Evolutionary conservation across 2,888 invertebrate genomes (phyloP).

Genomic region (Acholoe squamosa): DNA sequence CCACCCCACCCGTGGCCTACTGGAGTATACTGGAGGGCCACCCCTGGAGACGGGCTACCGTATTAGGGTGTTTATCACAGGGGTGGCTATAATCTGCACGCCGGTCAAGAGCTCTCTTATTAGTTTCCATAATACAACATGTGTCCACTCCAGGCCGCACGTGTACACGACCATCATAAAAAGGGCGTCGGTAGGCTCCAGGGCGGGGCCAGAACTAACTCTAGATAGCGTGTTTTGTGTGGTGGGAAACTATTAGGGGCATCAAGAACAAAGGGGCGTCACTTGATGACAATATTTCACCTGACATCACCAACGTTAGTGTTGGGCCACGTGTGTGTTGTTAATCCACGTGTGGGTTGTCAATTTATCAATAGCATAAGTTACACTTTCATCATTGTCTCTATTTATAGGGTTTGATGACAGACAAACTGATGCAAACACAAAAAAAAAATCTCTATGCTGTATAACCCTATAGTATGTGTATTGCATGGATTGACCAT

Average conservation of each 20-base stretch:
- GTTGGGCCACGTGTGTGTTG: too few species aligned
- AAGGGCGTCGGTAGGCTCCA: not conserved
- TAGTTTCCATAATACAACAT: conserved; percentile 60
- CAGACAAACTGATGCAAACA: too few species aligned
- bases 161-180: conserved; percentile 19
- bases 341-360: too few species aligned
- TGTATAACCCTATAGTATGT: too few species aligned
- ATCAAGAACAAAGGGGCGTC: conserved; percentile 8
- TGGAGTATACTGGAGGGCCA: not conserved
- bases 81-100: conserved; percentile 8
- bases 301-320: too few species aligned
- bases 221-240: not conserved
- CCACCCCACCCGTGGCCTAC: not conserved
- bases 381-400: too few species aligned
- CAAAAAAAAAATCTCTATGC: too few species aligned
- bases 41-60: not conserved
- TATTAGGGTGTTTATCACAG: conserved; percentile 48
- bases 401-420: too few species aligned
- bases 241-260: not conserved
- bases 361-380: too few species aligned
- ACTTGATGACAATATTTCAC: not conserved
- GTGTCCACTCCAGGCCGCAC: conserved; percentile 46
- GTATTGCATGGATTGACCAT: too few species aligned
- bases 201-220: conserved; percentile 4
- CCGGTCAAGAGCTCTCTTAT: conserved; percentile 56